Base-by-base conservation (phyloP, 2,797 vertebrate genomes). In the Rallus crepitans region DNA sequence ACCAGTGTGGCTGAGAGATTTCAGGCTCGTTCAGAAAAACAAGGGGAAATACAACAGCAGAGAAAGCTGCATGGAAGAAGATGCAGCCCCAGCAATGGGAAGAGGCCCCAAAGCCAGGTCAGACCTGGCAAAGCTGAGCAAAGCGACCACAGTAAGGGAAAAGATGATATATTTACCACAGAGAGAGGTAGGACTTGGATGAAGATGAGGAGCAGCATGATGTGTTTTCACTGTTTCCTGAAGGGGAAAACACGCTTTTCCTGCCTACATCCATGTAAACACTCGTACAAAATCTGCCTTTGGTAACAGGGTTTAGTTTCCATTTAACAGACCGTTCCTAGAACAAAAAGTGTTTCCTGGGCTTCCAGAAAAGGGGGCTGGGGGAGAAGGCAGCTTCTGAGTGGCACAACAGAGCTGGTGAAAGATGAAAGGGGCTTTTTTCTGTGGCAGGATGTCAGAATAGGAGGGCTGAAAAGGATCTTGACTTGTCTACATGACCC, bases 281-380 rank as follows among this genome's bases (percentile, higher is more conserved):
- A 3, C 59, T 9, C 15, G 27, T 7, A 28, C 37, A 13, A 25
- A 2, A 0, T 31, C 82, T 72, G 63, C 55, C 35, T 79, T 77
- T 30, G 59, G 59, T 80, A 55, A 84, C 0, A 4, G 0, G 12
- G 20, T 27, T 83, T 57, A 13, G 7, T 71, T 84, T 35, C 55
- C 24, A 12, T 56, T 57, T 40, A 27, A 94, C 96, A 97, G 81
- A n/a, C 24, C 31, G 33, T 52, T 72, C 60, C 18, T 27, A 6
- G 84, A 86, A 93, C 24, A 94, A 86, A 94, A 83, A 73, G 19
- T 12, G 9, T 53, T 88, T 68, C 30, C 64, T 55, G 55, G 45
- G 80, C 47, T 96, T 85, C 80, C 90, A 45, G 42, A 18, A 45
- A 45, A 45, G 45, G 75, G 50, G 61, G n/a, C 4, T 4, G 15